phyloP scores from a whole-genome alignment of 2,797 vertebrate genomes.

The Eutrigla gurnardus region DNA sequence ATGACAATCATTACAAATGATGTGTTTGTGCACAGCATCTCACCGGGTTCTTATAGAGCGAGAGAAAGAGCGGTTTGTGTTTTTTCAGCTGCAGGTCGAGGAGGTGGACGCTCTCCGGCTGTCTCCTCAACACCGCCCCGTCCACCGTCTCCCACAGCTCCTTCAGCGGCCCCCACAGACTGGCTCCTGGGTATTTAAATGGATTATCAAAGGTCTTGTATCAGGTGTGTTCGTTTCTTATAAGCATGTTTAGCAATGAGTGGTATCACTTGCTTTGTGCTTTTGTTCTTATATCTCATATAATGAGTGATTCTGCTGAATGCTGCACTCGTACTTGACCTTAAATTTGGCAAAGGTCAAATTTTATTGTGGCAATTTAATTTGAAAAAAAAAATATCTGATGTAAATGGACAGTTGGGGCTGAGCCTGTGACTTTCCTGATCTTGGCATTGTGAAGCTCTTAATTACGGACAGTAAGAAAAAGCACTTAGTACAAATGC shows the following conservation, averaged over 20 bases:
- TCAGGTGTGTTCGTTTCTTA: not conserved
- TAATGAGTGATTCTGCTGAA: not conserved
- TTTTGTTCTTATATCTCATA: not conserved
- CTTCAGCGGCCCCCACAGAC: slow-evolving; percentile 97
- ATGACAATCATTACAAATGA: not conserved
- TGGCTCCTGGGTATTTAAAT: slow-evolving; percentile 87
- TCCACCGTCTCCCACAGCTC: slow-evolving; percentile 95
- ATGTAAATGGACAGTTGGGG: not conserved
- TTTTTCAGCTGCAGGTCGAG: slow-evolving; percentile 96
- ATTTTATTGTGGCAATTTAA: not conserved
- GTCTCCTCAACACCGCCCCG: slow-evolving; percentile 91
- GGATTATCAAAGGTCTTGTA: not conserved
- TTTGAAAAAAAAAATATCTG: not conserved
- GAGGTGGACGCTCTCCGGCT: slow-evolving; percentile 92
- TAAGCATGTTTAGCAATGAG: not conserved
- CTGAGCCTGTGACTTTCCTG: not conserved
- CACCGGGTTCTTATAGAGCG: slow-evolving; percentile 97
- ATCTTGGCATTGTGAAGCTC: not conserved
- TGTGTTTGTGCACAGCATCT: slow-evolving; percentile 39
- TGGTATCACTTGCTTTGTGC: not conserved
- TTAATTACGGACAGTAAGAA: not conserved
- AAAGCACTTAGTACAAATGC: not conserved
- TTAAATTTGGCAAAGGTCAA: not conserved
- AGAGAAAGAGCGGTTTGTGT: slow-evolving; percentile 95
- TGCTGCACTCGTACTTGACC: not conserved